Evolutionary conservation across 2,888 invertebrate genomes (phyloP), one percentile per base, ranked within the genome.

Genomic region (Xestia c-nigrum): DNA sequence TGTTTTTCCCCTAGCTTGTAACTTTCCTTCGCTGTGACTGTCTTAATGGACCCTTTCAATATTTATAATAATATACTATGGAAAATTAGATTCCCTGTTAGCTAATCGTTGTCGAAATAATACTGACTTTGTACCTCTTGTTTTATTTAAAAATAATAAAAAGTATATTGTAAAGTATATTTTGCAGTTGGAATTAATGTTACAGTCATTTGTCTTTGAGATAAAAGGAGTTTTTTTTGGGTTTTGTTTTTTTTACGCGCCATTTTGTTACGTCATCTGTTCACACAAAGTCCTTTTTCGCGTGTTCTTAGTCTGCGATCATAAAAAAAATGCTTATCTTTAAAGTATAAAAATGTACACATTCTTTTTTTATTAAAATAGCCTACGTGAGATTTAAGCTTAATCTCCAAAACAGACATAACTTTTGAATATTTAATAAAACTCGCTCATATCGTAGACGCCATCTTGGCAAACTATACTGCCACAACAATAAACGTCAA

Each of bases 31-130:
- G 75, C 85, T 87, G 80, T 84, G 76, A 83, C 87, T 78, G 83
- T 87, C 84, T 85, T 74, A 83, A 81, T 79, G 72, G 82, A 85
- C 83, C 84, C 78, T 85, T 85, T 87, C 84, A 84, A 83, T 89
- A 87, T 88, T 81, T 89, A 87, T 88, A 88, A 89, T 87, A 89
- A 88, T 88, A 88, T 9, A 40, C 9, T 87, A 89, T 88, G 85
- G 88, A 91, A 91, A 92, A 88, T 91, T 92, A 92, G 91, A 91
- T 90, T 92, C 91, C 90, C 91, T 93, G 93, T 95, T 94, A 93
- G 92, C 91, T 92, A 87, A 92, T 92, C 92, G 91, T 93, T 93
- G 91, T 93, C 93, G 75, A 93, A 92, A 88, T 92, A 92, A 89
- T 91, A 90, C 87, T 90, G 85, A 91, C 90, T 89, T 90, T 91